Percentiles rank a stretch among this genome's conserved stretches.
These are phyloP conservation scores for Hypercompe scribonia DNA, from an alignment of 2,888 invertebrate species.

Conservation along the genomic window DNA sequence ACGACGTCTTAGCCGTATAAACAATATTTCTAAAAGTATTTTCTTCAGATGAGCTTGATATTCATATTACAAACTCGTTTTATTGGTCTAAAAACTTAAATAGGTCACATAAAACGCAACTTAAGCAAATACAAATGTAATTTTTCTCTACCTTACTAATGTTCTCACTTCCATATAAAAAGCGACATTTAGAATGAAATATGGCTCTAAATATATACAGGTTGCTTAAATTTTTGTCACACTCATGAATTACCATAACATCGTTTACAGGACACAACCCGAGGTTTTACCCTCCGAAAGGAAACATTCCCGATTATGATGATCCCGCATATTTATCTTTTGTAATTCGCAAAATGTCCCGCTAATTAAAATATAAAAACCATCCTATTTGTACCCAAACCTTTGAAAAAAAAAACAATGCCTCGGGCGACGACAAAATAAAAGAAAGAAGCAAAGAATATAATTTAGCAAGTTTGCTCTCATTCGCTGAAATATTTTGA, in stretches of 20 bases:
- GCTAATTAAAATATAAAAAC: constrained; percentile 22
- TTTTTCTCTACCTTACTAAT: constrained; percentile 44
- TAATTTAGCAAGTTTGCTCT: constrained; percentile 2
- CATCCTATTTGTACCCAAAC: constrained; percentile 20
- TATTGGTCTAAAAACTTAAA: background rate
- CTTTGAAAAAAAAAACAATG: constrained; percentile 22
- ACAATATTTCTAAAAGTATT: background rate
- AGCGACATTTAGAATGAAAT: constrained; percentile 53
- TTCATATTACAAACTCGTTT: background rate
- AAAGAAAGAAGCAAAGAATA: constrained; percentile 14
- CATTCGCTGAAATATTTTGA: constrained; percentile 11
- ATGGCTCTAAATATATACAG: constrained; percentile 38
- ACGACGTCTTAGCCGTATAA: background rate
- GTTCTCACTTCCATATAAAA: constrained; percentile 34
- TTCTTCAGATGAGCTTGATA: background rate
- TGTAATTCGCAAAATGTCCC: constrained; percentile 14
- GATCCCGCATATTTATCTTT: constrained; percentile 24
- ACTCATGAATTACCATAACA: constrained; percentile 24
- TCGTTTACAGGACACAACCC: constrained; percentile 33
- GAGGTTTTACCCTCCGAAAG: constrained; percentile 17
- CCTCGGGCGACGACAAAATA: constrained; percentile 7
- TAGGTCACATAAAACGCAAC: constrained; percentile 17
- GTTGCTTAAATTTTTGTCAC: constrained; percentile 29
- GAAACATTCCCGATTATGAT: constrained; percentile 23
- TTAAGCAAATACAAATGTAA: constrained; percentile 49